Percentiles rank a stretch among this genome's conserved stretches.
These are phyloP conservation scores for Cydia pomonella DNA, from an alignment of 1,140 invertebrate genomes.

Conservation along the genomic window DNA sequence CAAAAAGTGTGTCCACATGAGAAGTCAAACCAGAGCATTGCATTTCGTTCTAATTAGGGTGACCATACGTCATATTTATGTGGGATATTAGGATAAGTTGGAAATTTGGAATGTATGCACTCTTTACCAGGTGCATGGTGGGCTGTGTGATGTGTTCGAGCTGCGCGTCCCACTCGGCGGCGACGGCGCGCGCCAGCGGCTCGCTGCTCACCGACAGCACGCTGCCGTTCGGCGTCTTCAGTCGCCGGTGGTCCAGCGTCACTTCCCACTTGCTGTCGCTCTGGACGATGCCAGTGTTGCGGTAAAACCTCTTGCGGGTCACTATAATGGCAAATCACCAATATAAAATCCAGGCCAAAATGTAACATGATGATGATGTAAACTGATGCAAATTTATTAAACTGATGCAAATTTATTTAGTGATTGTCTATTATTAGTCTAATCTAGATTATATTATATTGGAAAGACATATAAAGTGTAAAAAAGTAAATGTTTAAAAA, in stretches of 20 bases:
- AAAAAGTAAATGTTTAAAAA: not conserved
- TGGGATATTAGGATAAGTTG: too few species aligned
- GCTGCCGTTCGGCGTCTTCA: conserved; percentile 93
- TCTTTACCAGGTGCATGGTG: conserved; percentile 95
- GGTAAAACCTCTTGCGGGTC: conserved; percentile 67
- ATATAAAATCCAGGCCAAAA: not conserved
- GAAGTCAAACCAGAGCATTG: too few species aligned
- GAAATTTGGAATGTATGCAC: too few species aligned
- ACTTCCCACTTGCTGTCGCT: conserved; percentile 71
- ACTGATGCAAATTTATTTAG: not conserved
- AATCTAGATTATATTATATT: too few species aligned
- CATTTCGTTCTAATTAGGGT: too few species aligned
- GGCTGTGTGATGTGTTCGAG: conserved; percentile 88
- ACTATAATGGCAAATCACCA: conserved; percentile 44
- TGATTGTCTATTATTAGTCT: not conserved
- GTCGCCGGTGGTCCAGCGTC: conserved; percentile 84
- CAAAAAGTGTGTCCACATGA: too few species aligned
- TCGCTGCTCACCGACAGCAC: conserved; percentile 90
- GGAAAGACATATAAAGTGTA: too few species aligned
- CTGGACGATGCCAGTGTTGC: conserved; percentile 63
- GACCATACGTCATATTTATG: too few species aligned
- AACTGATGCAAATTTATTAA: too few species aligned
- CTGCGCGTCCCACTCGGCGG: conserved; percentile 96
- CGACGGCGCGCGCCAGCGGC: conserved; percentile 93
- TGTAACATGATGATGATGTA: too few species aligned